These are phyloP conservation scores for Trachymyrmex septentrionalis DNA, from an alignment of 1,140 invertebrate genomes.

Conservation along the genomic window DNA sequence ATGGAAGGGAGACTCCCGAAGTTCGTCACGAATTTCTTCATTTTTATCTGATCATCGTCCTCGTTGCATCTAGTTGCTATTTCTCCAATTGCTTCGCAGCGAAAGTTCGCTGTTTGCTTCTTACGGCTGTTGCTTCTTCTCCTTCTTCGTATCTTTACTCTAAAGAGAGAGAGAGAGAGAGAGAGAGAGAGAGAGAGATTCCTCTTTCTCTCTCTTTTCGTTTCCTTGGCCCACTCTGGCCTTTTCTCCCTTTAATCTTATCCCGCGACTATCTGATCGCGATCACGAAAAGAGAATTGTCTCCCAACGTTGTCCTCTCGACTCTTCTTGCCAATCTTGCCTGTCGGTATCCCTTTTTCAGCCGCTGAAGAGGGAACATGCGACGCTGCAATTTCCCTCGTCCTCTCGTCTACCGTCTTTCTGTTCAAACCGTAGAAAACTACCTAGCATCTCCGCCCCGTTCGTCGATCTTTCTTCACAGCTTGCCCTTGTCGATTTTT, in stretches of 20 bases:
- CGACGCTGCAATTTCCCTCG: not conserved
- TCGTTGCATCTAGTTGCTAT: slow-evolving; percentile 20
- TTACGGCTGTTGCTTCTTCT: not conserved
- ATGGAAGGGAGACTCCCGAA: not conserved
- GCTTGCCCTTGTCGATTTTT: slow-evolving; percentile 24
- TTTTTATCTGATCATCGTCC: slow-evolving; percentile 49
- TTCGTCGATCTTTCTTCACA: not conserved
- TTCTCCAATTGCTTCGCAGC: slow-evolving; percentile 35
- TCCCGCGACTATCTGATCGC: slow-evolving; percentile 46
- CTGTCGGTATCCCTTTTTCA: slow-evolving; percentile 30
- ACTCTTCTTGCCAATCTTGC: slow-evolving; percentile 15
- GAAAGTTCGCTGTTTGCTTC: slow-evolving; percentile 3
- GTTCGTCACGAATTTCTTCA: slow-evolving; percentile 35
- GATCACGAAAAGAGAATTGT: slow-evolving; percentile 41
- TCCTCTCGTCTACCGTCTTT: not conserved
- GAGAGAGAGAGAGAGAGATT: not conserved
- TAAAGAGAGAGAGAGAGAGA: not conserved
- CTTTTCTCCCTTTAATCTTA: slow-evolving; percentile 46
- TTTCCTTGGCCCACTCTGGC: not conserved
- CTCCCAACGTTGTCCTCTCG: slow-evolving; percentile 9
- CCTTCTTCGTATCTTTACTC: not conserved
- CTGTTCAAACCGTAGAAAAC: slow-evolving; percentile 10
- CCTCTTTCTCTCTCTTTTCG: not conserved
- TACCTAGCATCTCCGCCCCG: not conserved
- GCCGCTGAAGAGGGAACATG: not conserved